A percentile compares a stretch with the other conserved stretches of the same genome.
phyloP scores from a whole-genome alignment of 1,140 invertebrate species.

The Drosophila elegans region DNA sequence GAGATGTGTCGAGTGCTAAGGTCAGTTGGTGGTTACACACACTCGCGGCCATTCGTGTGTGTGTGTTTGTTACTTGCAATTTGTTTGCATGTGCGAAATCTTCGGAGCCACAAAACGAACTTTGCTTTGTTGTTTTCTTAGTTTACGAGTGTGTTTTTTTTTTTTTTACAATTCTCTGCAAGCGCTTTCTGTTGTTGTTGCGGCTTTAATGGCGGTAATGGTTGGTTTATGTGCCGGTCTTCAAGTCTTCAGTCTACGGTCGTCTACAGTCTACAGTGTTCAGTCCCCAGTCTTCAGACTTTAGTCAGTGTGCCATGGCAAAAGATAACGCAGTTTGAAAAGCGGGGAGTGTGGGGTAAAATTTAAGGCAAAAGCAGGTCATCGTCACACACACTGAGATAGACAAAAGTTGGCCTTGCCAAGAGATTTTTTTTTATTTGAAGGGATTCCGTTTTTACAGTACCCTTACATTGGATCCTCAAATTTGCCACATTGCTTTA shows the following conservation, averaged over 20 bases:
- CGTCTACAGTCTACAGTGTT: neutral
- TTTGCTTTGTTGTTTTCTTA: slow-evolving; percentile 38
- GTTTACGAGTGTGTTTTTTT: slow-evolving; percentile 8
- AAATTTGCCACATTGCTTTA: neutral
- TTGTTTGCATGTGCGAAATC: slow-evolving; percentile 58
- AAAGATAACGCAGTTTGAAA: slow-evolving; percentile 38
- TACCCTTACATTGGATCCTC: neutral
- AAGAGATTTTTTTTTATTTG: neutral
- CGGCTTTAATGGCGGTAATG: slow-evolving; percentile 37
- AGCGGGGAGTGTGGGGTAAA: neutral
- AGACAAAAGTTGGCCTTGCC: slow-evolving; percentile 29
- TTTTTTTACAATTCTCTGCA: slow-evolving; percentile 29
- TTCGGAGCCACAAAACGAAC: slow-evolving; percentile 30
- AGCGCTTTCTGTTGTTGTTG: slow-evolving; percentile 17
- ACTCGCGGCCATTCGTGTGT: slow-evolving; percentile 3
- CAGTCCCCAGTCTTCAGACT: slow-evolving; percentile 1
- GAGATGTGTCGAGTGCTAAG: slow-evolving; percentile 58
- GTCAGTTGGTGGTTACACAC: slow-evolving; percentile 60
- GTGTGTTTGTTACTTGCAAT: slow-evolving; percentile 43
- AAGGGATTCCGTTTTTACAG: neutral
- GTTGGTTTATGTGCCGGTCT: slow-evolving; percentile 38
- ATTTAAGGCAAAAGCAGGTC: slow-evolving; percentile 45
- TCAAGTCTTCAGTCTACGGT: slow-evolving; percentile 17
- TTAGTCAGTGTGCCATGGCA: slow-evolving; percentile 39
- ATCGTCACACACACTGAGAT: slow-evolving; percentile 23